phyloP scores from a whole-genome alignment of 2,888 invertebrate genomes.

The Meteorus cinctellus region DNA sequence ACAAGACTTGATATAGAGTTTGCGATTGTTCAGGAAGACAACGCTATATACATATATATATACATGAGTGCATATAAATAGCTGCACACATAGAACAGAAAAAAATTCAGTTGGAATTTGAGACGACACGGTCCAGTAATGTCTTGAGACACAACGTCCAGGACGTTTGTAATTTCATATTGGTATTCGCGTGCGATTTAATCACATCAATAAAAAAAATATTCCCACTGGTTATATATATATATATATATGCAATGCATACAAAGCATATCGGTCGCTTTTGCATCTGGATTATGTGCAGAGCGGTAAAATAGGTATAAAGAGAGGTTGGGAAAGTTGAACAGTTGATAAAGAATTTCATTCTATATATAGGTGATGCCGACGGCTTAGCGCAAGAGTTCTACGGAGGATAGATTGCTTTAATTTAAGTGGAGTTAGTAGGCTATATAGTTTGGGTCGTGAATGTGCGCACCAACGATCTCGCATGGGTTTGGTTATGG shows the following conservation, averaged over 20 bases:
- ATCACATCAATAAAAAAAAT: constrained; percentile 59
- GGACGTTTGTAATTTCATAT: constrained; percentile 70
- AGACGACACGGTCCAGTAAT: constrained; percentile 66
- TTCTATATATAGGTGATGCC: constrained; percentile 58
- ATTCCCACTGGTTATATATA: not conserved
- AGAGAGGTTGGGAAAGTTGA: constrained; percentile 25
- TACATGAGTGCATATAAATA: not conserved
- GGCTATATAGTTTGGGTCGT: constrained; percentile 50
- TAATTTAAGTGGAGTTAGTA: constrained; percentile 68
- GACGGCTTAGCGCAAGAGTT: constrained; percentile 65
- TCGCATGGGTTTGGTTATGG: constrained; percentile 51
- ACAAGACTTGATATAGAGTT: not conserved
- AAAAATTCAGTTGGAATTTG: constrained; percentile 63
- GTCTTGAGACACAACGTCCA: constrained; percentile 45
- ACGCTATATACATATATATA: constrained; percentile 32
- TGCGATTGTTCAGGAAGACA: constrained; percentile 58
- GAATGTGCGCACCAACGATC: constrained; percentile 42
- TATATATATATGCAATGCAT: not conserved
- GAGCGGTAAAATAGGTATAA: not conserved
- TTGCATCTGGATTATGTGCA: not conserved
- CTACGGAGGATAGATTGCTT: constrained; percentile 66
- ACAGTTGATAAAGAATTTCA: constrained; percentile 52
- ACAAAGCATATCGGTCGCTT: not conserved
- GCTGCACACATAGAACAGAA: constrained; percentile 52
- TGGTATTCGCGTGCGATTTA: constrained; percentile 66